phyloP scores from a whole-genome alignment of 2,113 vertebrate genomes.

The Murina feae region DNA sequence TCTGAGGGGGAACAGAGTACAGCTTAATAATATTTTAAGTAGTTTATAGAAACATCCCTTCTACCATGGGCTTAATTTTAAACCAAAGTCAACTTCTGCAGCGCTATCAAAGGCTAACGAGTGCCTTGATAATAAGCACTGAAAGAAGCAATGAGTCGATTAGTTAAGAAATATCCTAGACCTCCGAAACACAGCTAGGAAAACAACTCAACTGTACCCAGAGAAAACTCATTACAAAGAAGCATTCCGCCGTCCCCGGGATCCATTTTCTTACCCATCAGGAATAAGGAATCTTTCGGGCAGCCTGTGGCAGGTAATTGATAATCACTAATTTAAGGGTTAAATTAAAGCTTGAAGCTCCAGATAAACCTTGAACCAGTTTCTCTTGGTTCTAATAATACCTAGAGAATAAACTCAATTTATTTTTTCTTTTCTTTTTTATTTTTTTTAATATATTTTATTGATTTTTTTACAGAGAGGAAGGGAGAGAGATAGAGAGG shows the following conservation, averaged over 20 bases:
- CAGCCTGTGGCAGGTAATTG: neutral
- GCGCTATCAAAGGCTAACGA: slow-evolving; percentile 78
- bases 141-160: slow-evolving; percentile 78
- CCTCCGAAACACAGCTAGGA: slow-evolving; percentile 76
- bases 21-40: slow-evolving; percentile 72
- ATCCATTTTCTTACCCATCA: slow-evolving; percentile 57
- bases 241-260: slow-evolving; percentile 20
- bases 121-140: slow-evolving; percentile 77
- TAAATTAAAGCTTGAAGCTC: neutral
- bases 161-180: slow-evolving; percentile 80
- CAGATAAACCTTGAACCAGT: neutral
- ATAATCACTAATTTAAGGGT: neutral
- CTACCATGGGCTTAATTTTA: slow-evolving; percentile 75
- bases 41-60: slow-evolving; percentile 76
- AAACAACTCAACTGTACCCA: slow-evolving; percentile 80
- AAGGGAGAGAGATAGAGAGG: no score
- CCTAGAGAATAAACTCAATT: neutral
- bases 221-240: slow-evolving; percentile 52
- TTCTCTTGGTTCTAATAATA: slow-evolving; percentile 8
- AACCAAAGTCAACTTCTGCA: slow-evolving; percentile 79
- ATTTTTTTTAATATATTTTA: no score
- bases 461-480: no score
- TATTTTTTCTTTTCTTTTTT: no score
- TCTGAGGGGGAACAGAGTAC: neutral
- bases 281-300: slow-evolving; percentile 35